Percentiles rank a stretch among this genome's conserved stretches.
Evolutionary conservation across 2,888 invertebrate species (phyloP).

Genomic region (Plagiodera versicolora): DNA sequence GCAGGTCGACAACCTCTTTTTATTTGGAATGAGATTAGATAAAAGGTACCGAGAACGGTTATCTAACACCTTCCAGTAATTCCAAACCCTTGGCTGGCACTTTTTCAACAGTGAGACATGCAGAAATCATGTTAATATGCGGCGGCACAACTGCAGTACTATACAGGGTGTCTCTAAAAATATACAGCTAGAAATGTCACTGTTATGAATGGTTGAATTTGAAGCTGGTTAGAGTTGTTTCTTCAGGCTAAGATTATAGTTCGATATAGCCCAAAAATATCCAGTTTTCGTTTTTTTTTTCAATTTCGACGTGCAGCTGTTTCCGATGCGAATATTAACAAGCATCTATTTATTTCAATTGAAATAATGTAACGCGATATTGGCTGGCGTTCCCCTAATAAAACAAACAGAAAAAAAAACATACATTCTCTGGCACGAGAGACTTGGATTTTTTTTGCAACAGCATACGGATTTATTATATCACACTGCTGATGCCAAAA

Average conservation of each 20-base stretch:
- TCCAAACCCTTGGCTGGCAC: slow-evolving; percentile 1
- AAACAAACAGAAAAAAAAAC: slow-evolving; percentile 12
- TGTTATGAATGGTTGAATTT: too few relatives aligned
- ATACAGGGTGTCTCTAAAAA: too few relatives aligned
- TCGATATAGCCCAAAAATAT: too few relatives aligned
- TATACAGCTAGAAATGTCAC: too few relatives aligned
- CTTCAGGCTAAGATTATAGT: too few relatives aligned
- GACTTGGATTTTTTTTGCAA: not conserved
- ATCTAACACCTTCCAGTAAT: slow-evolving; percentile 22
- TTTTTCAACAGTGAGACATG: not conserved
- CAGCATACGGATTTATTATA: not conserved
- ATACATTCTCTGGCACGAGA: slow-evolving; percentile 12
- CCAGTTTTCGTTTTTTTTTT: too few relatives aligned
- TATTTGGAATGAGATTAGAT: slow-evolving; percentile 33
- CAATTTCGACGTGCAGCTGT: not conserved
- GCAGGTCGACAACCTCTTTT: slow-evolving; percentile 31
- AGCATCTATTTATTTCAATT: slow-evolving; percentile 4
- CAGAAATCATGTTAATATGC: not conserved
- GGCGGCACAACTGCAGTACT: too few relatives aligned
- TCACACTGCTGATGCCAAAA: not conserved
- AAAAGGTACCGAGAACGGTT: slow-evolving; percentile 29
- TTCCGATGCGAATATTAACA: not conserved
- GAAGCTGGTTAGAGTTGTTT: too few relatives aligned
- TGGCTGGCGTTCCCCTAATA: slow-evolving; percentile 2
- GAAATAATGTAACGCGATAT: slow-evolving; percentile 6